These are phyloP conservation scores for Thymelicus acteon DNA, from an alignment of 2,888 invertebrate species.

Conservation along the genomic window DNA sequence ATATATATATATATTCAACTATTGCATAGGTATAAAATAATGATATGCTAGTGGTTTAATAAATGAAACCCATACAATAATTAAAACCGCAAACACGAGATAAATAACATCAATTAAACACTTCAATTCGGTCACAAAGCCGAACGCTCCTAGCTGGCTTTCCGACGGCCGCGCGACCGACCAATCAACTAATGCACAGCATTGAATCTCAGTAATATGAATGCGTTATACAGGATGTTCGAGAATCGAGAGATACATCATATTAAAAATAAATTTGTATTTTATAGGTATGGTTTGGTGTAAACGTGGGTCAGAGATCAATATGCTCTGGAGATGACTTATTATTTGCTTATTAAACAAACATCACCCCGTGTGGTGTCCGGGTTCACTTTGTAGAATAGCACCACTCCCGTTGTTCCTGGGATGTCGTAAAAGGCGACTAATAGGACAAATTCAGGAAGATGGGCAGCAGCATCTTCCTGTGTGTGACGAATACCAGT, in stretches of 20 bases:
- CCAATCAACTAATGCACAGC: slow-evolving; percentile 12
- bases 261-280: neutral
- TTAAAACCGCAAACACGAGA: slow-evolving; percentile 25
- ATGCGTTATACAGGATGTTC: slow-evolving; percentile 9
- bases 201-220: slow-evolving; percentile 17
- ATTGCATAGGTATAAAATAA: neutral
- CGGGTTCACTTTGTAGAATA: no score
- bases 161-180: slow-evolving; percentile 12
- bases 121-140: slow-evolving; percentile 15
- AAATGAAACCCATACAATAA: slow-evolving; percentile 23
- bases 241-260: neutral
- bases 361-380: no score
- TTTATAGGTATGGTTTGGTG: neutral
- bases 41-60: slow-evolving; percentile 1
- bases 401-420: no score
- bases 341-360: no score
- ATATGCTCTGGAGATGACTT: no score
- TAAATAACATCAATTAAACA: slow-evolving; percentile 30
- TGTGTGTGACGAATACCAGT: no score
- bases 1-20: neutral
- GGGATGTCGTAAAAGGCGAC: no score
- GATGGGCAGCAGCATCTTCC: no score
- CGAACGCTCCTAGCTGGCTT: slow-evolving; percentile 3
- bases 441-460: no score
- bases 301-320: no score